Evolutionary conservation across 2,888 invertebrate species (phyloP).

Genomic region (Nemurella pictetii): DNA sequence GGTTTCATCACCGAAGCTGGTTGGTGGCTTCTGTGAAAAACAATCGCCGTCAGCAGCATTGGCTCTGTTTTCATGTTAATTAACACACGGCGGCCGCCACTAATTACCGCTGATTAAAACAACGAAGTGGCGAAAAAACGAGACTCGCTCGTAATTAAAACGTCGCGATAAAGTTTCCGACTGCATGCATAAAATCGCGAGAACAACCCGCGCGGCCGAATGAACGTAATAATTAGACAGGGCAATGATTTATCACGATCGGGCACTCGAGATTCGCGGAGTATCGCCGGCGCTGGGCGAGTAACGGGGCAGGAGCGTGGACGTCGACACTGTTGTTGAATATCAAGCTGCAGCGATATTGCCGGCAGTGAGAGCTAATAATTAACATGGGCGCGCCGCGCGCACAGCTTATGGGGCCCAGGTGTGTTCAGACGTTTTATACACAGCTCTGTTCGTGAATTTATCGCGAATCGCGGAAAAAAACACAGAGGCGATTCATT

Average conservation of each 20-base stretch:
- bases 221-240: not conserved
- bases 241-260: not conserved
- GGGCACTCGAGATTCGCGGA: not conserved
- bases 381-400: not conserved
- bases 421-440: not conserved
- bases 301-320: not conserved
- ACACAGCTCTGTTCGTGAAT: not conserved
- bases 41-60: not conserved
- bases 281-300: not conserved
- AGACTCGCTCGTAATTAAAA: not conserved
- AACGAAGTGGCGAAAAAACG: not conserved
- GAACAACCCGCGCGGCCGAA: not conserved
- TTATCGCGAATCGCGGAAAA: not conserved
- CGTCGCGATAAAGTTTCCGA: not conserved
- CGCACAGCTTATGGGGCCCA: not conserved
- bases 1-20: too few species aligned
- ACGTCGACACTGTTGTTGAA: not conserved
- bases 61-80: not conserved
- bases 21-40: not conserved
- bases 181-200: not conserved
- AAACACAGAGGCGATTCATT: not conserved
- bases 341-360: not conserved
- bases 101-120: not conserved
- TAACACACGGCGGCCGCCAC: not conserved
- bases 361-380: not conserved